Conservation (phyloP, 2,888 invertebrate species). For the Drosophila anomalipes region DNA sequence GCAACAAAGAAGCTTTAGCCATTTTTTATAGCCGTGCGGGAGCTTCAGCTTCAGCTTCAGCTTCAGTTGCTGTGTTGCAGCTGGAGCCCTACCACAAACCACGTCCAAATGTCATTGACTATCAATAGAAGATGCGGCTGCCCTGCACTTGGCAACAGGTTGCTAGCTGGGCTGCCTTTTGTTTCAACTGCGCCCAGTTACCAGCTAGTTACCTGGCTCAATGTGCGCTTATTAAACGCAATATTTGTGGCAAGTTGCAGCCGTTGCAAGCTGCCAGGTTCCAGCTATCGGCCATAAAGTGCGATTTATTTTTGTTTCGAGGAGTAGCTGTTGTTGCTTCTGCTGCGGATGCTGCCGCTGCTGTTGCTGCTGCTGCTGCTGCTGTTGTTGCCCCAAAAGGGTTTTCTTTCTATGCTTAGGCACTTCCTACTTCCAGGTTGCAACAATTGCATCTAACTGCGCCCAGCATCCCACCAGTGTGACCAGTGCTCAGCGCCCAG, state of each 20-base stretch:
- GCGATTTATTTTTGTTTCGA: conserved; percentile 79
- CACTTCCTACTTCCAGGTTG: conserved; percentile 77
- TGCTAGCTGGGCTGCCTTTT: conserved; percentile 53
- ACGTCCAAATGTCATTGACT: conserved; percentile 81
- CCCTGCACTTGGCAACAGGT: conserved; percentile 68
- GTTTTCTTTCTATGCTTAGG: conserved; percentile 48
- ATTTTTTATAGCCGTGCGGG: conserved; percentile 58
- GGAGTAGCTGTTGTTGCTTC: neutral
- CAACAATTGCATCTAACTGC: conserved; percentile 34
- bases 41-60: conserved; percentile 29
- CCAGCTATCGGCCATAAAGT: conserved; percentile 69
- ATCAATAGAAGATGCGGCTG: conserved; percentile 74
- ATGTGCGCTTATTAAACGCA: conserved; percentile 80
- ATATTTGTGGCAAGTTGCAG: conserved; percentile 78
- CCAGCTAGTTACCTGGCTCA: conserved; percentile 59
- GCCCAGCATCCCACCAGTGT: conserved; percentile 22
- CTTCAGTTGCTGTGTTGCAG: conserved; percentile 4
- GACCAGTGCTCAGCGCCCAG: conserved; percentile 12
- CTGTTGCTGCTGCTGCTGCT: conserved; percentile 36
- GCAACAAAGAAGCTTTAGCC: conserved; percentile 64
- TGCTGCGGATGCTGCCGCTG: neutral
- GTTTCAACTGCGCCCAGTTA: conserved; percentile 69
- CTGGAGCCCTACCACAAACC: conserved; percentile 64
- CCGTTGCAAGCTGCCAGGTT: conserved; percentile 23
- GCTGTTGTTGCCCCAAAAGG: conserved; percentile 53